These are phyloP conservation scores for Neelides sp. DNA, from an alignment of 1,140 invertebrate species.

Conservation along the genomic window DNA sequence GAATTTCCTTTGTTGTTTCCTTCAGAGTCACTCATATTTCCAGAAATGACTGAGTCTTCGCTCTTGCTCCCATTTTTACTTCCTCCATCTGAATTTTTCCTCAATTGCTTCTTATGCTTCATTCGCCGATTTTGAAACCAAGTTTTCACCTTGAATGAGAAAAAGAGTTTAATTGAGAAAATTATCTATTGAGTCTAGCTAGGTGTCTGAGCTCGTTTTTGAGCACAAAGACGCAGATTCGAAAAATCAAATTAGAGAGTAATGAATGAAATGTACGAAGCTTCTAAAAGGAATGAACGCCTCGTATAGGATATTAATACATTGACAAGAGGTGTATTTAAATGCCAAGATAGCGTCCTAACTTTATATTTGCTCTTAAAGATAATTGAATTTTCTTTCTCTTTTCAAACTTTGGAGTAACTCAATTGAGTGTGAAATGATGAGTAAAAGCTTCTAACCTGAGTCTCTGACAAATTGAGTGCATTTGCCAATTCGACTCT, in stretches of 20 bases:
- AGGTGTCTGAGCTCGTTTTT: background rate
- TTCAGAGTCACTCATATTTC: constrained; percentile 17
- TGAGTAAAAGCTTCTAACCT: constrained; percentile 42
- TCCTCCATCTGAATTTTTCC: constrained; percentile 50
- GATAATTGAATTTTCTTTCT: no score
- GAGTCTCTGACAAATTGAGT: constrained; percentile 87
- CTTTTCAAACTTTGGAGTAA: no score
- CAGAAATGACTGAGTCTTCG: constrained; percentile 10
- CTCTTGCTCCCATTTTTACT: constrained; percentile 3
- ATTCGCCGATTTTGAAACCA: constrained; percentile 96
- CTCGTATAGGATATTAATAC: no score
- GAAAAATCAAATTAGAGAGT: background rate
- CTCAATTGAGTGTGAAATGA: no score
- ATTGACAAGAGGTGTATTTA: no score
- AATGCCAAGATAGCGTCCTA: no score
- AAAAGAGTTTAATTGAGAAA: constrained; percentile 4
- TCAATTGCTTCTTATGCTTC: constrained; percentile 93
- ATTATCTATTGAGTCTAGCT: no score
- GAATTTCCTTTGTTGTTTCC: constrained; percentile 13
- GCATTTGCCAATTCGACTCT: constrained; percentile 83
- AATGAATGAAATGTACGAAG: constrained; percentile 3
- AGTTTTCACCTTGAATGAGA: constrained; percentile 64
- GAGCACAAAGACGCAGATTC: background rate
- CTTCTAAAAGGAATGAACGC: no score
- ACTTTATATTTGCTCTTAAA: no score